A percentile compares a stretch with the other conserved stretches of the same genome.
Conservation (phyloP, 2,888 invertebrate species). For the Caenorhabditis sinica region DNA sequence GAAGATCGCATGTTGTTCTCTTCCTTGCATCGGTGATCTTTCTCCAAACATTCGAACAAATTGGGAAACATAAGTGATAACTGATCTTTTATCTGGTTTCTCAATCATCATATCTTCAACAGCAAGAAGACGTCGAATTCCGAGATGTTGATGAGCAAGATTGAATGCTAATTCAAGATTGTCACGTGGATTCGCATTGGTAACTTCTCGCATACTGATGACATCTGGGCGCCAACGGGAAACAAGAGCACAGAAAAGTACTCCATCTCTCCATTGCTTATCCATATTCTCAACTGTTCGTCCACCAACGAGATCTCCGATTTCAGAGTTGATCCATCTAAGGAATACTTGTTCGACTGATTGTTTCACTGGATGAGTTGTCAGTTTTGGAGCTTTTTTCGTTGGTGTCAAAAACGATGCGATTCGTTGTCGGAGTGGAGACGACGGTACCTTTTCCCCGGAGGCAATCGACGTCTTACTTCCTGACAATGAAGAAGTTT, state of each 20-base stretch:
- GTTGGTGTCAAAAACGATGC: constrained; percentile 70
- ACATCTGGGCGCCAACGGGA: constrained; percentile 81
- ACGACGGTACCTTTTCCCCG: constrained; percentile 67
- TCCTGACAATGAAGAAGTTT: constrained; percentile 54
- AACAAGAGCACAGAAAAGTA: constrained; percentile 83
- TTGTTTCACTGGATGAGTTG: constrained; percentile 66
- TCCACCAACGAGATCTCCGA: constrained; percentile 72
- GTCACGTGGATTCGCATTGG: constrained; percentile 74
- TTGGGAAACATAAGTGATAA: constrained; percentile 84
- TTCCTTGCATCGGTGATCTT: constrained; percentile 68
- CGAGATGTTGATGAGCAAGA: constrained; percentile 81
- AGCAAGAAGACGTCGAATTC: constrained; percentile 77
- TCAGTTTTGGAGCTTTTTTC: constrained; percentile 58
- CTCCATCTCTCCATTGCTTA: constrained; percentile 82
- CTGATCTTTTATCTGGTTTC: constrained; percentile 83
- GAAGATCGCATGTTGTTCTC: constrained; percentile 71
- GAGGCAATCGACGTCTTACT: constrained; percentile 63
- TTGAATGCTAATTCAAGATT: constrained; percentile 83
- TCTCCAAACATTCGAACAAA: constrained; percentile 79
- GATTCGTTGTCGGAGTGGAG: constrained; percentile 64
- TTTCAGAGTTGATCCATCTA: constrained; percentile 82
- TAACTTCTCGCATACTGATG: constrained; percentile 80
- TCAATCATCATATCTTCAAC: constrained; percentile 82
- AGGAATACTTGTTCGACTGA: constrained; percentile 81
- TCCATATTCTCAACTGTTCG: constrained; percentile 82